Conservation (phyloP, 2,113 vertebrate species). For the Oceanodroma tethys region DNA sequence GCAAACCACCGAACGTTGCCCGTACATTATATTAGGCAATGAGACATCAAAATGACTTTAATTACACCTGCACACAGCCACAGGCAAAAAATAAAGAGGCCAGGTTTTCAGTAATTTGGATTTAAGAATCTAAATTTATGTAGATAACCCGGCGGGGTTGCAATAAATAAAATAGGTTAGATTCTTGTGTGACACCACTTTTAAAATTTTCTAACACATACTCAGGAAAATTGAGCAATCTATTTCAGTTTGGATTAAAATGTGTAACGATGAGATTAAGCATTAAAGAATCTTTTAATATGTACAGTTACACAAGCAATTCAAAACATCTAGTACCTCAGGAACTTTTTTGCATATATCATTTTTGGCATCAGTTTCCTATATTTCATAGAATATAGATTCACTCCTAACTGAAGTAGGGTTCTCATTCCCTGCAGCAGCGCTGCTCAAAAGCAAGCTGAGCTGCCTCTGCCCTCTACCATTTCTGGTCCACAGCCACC, state of each 20-base stretch:
- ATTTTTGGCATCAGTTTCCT: background rate
- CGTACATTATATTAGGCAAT: background rate
- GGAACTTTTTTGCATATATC: background rate
- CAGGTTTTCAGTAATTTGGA: background rate
- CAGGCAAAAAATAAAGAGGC: background rate
- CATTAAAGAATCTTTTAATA: background rate
- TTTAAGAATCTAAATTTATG: background rate
- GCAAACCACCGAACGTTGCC: background rate
- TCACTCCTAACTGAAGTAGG: background rate
- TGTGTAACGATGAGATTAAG: background rate
- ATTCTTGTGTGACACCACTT: background rate
- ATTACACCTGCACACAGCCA: conserved; percentile 3
- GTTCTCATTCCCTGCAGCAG: background rate
- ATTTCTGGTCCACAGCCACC: background rate
- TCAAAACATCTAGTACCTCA: background rate
- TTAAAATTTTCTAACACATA: background rate
- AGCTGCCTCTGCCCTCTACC: background rate
- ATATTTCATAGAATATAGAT: background rate
- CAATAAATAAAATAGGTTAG: background rate
- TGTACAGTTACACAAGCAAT: background rate
- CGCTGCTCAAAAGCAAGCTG: background rate
- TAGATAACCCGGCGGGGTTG: background rate
- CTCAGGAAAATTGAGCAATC: background rate
- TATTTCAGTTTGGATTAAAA: background rate
- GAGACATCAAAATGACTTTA: conserved; percentile 1